These are phyloP conservation scores for Saxidomus purpurata DNA, from an alignment of 1,140 invertebrate genomes.

Conservation along the genomic window DNA sequence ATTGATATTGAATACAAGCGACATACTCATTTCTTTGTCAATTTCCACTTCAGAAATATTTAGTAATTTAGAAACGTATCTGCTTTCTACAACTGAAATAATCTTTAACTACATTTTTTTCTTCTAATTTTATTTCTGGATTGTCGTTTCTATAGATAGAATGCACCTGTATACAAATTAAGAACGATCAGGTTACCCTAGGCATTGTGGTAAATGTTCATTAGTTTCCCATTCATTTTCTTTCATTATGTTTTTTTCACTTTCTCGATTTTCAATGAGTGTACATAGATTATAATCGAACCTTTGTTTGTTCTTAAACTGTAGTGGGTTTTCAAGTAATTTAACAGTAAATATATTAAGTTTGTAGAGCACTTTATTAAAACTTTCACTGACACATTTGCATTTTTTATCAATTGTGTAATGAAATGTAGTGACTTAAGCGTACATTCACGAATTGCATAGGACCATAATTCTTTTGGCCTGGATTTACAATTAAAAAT, in stretches of 20 bases:
- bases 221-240: slow-evolving; percentile 2
- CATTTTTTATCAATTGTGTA: neutral
- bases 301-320: slow-evolving; percentile 31
- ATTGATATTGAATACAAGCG: too few relatives aligned
- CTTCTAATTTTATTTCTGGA: too few relatives aligned
- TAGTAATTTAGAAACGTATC: too few relatives aligned
- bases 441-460: too few relatives aligned
- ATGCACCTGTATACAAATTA: neutral
- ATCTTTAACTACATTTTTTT: too few relatives aligned
- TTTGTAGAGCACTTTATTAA: slow-evolving; percentile 16
- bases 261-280: neutral
- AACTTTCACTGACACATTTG: neutral
- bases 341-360: slow-evolving; percentile 1
- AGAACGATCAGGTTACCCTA: neutral
- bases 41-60: too few relatives aligned
- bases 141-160: neutral
- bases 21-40: too few relatives aligned
- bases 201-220: slow-evolving; percentile 6
- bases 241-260: slow-evolving; percentile 9
- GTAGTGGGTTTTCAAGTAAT: slow-evolving; percentile 7
- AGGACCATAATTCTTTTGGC: too few relatives aligned
- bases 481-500: too few relatives aligned
- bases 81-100: too few relatives aligned
- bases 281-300: neutral
- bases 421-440: neutral